Evolutionary conservation across 2,797 vertebrate genomes (phyloP).

Genomic region (Emydoidea blandingii): DNA sequence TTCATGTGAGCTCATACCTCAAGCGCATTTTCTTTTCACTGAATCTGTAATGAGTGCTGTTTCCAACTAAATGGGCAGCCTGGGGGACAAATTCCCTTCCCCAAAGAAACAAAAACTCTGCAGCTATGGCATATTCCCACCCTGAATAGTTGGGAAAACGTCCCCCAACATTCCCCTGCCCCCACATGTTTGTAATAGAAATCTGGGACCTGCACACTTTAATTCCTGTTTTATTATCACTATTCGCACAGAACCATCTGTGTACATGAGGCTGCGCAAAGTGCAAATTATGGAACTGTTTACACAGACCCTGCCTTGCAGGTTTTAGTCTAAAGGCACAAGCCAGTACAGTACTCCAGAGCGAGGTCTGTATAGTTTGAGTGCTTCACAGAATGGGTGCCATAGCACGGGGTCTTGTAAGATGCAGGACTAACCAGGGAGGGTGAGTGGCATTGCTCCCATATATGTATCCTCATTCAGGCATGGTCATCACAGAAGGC

Average conservation of each 20-base stretch:
- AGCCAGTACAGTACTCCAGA: neutral
- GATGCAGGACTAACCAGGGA: neutral
- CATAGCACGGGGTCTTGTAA: neutral
- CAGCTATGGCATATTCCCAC: neutral
- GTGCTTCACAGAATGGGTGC: neutral
- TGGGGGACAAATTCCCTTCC: neutral
- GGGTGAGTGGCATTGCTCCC: neutral
- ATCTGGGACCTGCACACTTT: neutral
- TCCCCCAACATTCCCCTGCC: fast-evolving
- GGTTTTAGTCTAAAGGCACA: neutral
- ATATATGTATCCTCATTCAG: neutral
- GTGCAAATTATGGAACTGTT: neutral
- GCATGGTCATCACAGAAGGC: neutral
- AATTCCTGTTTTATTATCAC: neutral
- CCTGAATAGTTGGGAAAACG: neutral
- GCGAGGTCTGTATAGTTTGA: neutral
- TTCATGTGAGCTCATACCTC: neutral
- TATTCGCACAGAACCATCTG: neutral
- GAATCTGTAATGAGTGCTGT: neutral
- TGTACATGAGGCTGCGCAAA: fast-evolving
- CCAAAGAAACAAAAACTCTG: neutral
- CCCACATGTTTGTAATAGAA: neutral
- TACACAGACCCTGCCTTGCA: neutral
- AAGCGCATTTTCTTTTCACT: neutral
- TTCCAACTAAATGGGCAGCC: neutral